A percentile compares a stretch with the other conserved stretches of the same genome.
These are phyloP conservation scores for Heliconius charithonia DNA, from an alignment of 2,888 invertebrate genomes.

Conservation along the genomic window DNA sequence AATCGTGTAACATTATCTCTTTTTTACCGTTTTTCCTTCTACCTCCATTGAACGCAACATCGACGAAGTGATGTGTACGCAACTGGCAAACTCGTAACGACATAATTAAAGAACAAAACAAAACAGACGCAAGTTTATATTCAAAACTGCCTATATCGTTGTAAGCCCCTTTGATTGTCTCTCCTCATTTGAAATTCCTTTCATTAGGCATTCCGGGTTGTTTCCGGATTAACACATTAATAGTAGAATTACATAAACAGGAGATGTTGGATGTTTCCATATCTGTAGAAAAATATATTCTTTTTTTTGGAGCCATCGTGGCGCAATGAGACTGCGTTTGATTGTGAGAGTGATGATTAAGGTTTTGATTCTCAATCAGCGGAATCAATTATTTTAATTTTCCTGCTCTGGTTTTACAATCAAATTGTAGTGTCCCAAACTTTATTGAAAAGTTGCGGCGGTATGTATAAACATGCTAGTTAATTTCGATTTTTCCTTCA, in stretches of 20 bases:
- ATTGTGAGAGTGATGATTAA: background rate
- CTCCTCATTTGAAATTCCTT: constrained; percentile 18
- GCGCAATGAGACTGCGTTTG: background rate
- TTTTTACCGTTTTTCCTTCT: too few relatives aligned
- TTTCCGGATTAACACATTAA: constrained; percentile 15
- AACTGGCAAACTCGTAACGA: too few relatives aligned
- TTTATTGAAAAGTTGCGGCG: too few relatives aligned
- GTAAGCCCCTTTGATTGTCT: constrained; percentile 5
- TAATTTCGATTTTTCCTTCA: too few relatives aligned
- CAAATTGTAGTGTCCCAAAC: too few relatives aligned
- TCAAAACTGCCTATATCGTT: background rate
- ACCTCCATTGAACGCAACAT: too few relatives aligned
- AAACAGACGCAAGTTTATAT: background rate
- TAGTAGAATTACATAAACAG: constrained; percentile 14
- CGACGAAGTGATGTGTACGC: too few relatives aligned
- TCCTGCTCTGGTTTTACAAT: too few relatives aligned
- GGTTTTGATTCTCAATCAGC: background rate
- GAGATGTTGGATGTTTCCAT: background rate
- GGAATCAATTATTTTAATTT: too few relatives aligned
- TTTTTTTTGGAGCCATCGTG: background rate
- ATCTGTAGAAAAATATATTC: background rate
- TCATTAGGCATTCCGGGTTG: constrained; percentile 18
- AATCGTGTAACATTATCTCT: background rate
- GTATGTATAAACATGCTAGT: too few relatives aligned
- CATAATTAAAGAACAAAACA: too few relatives aligned